phyloP scores from a whole-genome alignment of 1,140 invertebrate species.

The Coelopa frigida region DNA sequence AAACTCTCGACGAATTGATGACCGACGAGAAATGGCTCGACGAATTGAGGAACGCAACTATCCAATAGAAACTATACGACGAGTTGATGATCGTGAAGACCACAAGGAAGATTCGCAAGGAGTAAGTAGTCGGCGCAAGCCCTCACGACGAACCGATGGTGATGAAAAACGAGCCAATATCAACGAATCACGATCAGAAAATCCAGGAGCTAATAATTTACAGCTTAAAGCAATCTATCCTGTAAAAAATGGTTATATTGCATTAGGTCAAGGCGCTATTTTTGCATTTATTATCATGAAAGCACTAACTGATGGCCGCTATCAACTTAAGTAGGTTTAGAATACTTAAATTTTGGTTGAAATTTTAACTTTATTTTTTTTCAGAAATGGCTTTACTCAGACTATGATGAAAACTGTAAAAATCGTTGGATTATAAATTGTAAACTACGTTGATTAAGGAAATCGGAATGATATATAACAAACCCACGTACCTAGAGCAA shows the following conservation, averaged over 20 bases:
- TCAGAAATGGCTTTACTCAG: background rate
- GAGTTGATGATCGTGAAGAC: background rate
- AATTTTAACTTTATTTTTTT: constrained; percentile 1
- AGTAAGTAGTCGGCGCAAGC: background rate
- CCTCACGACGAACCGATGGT: background rate
- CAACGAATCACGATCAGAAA: background rate
- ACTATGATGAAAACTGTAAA: too few species aligned
- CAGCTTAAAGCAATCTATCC: background rate
- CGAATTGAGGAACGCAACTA: background rate
- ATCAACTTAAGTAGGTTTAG: constrained; percentile 7
- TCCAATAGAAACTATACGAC: background rate
- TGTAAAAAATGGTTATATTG: background rate
- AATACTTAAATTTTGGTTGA: background rate
- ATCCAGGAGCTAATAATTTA: background rate
- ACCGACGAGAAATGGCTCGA: background rate
- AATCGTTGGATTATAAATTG: too few species aligned
- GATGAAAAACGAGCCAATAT: background rate
- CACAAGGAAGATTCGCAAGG: background rate
- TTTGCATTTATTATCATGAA: constrained; percentile 2
- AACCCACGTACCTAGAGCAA: too few species aligned
- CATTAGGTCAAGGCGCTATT: background rate
- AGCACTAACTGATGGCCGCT: constrained; percentile 1
- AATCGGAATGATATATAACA: too few species aligned
- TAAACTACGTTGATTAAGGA: too few species aligned
- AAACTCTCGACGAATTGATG: background rate